A percentile compares a stretch with the other conserved stretches of the same genome.
Conservation (phyloP, 2,113 vertebrate genomes). For the Steatornis caripensis region DNA sequence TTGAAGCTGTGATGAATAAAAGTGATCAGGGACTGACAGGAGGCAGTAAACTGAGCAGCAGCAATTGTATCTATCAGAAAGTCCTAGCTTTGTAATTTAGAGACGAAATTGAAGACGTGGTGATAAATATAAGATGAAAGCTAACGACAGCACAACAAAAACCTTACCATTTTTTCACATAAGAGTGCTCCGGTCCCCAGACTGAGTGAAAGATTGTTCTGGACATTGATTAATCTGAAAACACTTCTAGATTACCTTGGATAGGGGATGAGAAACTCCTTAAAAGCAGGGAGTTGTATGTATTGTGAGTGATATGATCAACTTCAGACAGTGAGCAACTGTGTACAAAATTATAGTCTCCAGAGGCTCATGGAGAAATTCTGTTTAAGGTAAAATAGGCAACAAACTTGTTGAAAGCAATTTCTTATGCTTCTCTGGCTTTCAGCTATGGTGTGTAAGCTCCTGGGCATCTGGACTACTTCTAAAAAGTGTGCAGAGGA, state of each 20-base stretch:
- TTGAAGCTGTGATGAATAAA: slow-evolving; percentile 31
- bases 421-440: neutral
- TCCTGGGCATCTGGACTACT: neutral
- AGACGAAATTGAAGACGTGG: slow-evolving; percentile 28
- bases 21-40: slow-evolving; percentile 7
- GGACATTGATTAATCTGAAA: neutral
- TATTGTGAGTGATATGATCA: neutral
- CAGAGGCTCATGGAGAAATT: neutral
- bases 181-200: neutral
- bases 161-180: neutral
- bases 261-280: neutral
- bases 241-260: neutral
- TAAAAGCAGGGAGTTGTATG: neutral
- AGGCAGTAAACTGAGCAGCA: neutral
- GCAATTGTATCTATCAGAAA: neutral
- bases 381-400: neutral
- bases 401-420: neutral
- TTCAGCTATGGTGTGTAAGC: neutral
- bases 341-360: neutral
- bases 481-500: neutral
- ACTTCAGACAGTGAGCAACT: neutral
- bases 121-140: slow-evolving; percentile 50
- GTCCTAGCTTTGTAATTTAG: slow-evolving; percentile 30
- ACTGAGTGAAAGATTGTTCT: neutral
- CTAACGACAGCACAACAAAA: slow-evolving; percentile 1